phyloP scores from a whole-genome alignment of 2,888 invertebrate genomes.

The Lasioglossum oenotherae region DNA sequence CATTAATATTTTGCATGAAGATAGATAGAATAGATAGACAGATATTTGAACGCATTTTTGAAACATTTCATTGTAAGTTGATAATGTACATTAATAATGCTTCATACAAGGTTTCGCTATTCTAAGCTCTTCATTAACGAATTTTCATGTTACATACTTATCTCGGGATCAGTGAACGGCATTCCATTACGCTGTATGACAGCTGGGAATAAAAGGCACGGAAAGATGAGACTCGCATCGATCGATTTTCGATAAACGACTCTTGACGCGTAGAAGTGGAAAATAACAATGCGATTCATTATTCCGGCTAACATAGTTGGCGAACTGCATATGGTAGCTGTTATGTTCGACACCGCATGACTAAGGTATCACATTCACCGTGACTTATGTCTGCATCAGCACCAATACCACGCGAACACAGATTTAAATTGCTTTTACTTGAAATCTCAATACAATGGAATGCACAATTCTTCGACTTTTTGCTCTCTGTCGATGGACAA shows the following conservation, averaged over 20 bases:
- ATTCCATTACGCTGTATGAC: background rate
- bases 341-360: background rate
- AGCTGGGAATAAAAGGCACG: constrained; percentile 8
- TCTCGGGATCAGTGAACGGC: background rate
- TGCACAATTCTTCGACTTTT: background rate
- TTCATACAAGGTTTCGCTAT: background rate
- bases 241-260: constrained; percentile 17
- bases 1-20: too few species aligned
- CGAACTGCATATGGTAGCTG: constrained; percentile 14
- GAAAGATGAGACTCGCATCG: constrained; percentile 11
- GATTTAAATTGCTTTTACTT: background rate
- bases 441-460: background rate
- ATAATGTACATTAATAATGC: background rate
- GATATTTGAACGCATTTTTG: too few species aligned
- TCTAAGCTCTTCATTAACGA: background rate
- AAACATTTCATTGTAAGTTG: background rate
- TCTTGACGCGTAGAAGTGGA: constrained; percentile 20
- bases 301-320: constrained; percentile 22
- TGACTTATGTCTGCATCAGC: background rate
- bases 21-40: too few species aligned
- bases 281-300: constrained; percentile 51
- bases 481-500: background rate
- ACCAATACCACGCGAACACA: background rate
- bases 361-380: background rate
- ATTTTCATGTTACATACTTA: background rate